Conservation (phyloP, 2,888 invertebrate species). For the Chrysolina americana region DNA sequence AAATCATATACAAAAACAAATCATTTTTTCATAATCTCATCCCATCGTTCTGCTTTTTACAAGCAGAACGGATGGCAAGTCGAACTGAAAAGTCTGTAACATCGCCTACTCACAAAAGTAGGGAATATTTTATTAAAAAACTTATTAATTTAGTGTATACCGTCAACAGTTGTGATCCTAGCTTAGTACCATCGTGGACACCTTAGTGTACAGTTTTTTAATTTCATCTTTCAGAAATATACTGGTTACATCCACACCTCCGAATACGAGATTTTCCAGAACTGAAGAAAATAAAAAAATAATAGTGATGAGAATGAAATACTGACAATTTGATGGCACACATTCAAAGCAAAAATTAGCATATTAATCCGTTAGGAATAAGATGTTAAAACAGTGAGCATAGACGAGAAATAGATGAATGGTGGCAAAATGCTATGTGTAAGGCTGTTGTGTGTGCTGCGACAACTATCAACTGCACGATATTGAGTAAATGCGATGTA, state of each 20-base stretch:
- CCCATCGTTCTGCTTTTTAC: not conserved
- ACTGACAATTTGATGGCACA: not conserved
- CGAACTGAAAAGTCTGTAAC: constrained; percentile 1
- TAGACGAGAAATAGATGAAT: not conserved
- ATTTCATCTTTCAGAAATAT: constrained; percentile 23
- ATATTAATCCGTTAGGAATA: not conserved
- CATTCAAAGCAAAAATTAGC: not conserved
- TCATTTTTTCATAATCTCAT: not conserved
- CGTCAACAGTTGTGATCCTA: constrained; percentile 19
- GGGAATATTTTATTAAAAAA: constrained; percentile 1
- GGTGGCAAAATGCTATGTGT: not conserved
- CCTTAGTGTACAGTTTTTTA: constrained; percentile 19
- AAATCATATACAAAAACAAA: not conserved
- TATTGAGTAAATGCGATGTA: too few relatives aligned
- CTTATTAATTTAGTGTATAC: constrained; percentile 14
- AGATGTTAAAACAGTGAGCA: not conserved
- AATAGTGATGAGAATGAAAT: constrained; percentile 18
- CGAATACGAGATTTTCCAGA: constrained; percentile 23
- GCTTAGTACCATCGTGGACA: constrained; percentile 21
- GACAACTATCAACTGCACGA: too few relatives aligned
- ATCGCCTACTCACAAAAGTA: not conserved
- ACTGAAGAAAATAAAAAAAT: constrained; percentile 24
- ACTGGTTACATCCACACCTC: constrained; percentile 14
- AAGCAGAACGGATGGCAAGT: not conserved
- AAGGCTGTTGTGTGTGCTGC: not conserved